These are phyloP conservation scores for Leptopilina syphax DNA, from an alignment of 2,888 invertebrate genomes.

Conservation along the genomic window DNA sequence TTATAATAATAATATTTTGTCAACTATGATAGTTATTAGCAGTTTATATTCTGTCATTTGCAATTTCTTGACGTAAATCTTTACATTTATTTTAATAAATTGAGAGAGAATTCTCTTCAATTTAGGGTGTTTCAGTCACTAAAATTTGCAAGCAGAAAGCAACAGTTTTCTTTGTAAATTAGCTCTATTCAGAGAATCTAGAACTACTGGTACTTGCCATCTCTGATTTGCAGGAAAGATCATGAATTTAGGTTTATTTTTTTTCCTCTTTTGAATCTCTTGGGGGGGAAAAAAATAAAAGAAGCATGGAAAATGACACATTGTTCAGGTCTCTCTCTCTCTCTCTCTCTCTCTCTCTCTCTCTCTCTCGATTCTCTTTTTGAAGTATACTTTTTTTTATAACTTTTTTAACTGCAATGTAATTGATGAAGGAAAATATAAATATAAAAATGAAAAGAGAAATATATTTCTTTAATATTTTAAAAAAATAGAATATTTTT, in stretches of 20 bases:
- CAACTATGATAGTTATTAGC: not conserved
- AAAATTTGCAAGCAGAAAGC: conserved; percentile 33
- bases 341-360: conserved; percentile 7
- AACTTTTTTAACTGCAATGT: not conserved
- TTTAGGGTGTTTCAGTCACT: conserved; percentile 26
- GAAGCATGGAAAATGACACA: conserved; percentile 26
- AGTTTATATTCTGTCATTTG: not conserved
- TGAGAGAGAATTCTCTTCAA: conserved; percentile 28
- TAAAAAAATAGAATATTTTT: no score
- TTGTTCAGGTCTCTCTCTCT: conserved; percentile 46
- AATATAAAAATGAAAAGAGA: not conserved
- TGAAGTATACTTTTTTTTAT: not conserved
- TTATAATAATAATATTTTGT: no score
- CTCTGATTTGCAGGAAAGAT: conserved; percentile 29
- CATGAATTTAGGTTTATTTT: conserved; percentile 3
- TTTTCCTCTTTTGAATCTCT: not conserved
- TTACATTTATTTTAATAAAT: conserved; percentile 23
- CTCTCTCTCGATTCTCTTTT: conserved; percentile 9
- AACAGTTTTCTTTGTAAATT: conserved; percentile 59
- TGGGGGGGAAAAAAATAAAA: not conserved
- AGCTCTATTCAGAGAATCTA: conserved; percentile 62
- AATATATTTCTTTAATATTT: not conserved
- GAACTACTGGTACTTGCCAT: conserved; percentile 36
- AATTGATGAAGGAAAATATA: not conserved
- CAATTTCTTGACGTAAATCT: not conserved